Evolutionary conservation across 2,888 invertebrate genomes (phyloP), one percentile per base, ranked within the genome.

Genomic region (Meghimatium bilineatum): DNA sequence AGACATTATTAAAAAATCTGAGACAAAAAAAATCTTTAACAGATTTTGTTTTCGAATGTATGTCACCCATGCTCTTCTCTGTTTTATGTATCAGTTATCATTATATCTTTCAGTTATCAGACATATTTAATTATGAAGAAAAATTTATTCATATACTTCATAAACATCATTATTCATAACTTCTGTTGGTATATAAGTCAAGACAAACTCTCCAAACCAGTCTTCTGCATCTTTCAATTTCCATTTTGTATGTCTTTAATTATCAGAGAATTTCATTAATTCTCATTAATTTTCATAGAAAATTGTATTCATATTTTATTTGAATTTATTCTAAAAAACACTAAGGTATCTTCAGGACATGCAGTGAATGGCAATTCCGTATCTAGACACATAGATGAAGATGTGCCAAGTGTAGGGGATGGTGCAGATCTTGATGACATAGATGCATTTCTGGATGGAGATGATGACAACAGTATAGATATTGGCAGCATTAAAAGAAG

Each of bases 391-490:
- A 36, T 44, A 20, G 78, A 74, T 74, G 85, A 76, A 56, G 85
- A 81, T 44, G 60, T n/a, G n/a, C 36, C 78, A 3, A 44, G 38
- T 23, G 38, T 29, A 52, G 78, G 32, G 10, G 80, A 44, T 20
- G 79, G 36, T 32, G 60, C 34, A 69, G 72, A 60, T 20, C 29
- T 56, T 26, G 84, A 84, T 80, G 84, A 84, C 23, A 80, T 84
- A 74, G 67, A 84, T 69, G 52, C 66, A 36, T 69, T 72, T 60
- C 36, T 84, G 23, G 75, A 67, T n/a, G 82, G 84, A 0, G 89
- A 89, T 79, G 88, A 89, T 75, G 86, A 84, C 0, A 85, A 82
- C 36, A 87, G 85, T 34, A 87, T 82, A 71, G 85, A 82, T 63
- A 80, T 86, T 49, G 86, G 86, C 34, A 83, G 82, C 66, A 86